Base-by-base conservation (phyloP, 2,797 vertebrate genomes). In the Hippopotamyrus pictus region DNA sequence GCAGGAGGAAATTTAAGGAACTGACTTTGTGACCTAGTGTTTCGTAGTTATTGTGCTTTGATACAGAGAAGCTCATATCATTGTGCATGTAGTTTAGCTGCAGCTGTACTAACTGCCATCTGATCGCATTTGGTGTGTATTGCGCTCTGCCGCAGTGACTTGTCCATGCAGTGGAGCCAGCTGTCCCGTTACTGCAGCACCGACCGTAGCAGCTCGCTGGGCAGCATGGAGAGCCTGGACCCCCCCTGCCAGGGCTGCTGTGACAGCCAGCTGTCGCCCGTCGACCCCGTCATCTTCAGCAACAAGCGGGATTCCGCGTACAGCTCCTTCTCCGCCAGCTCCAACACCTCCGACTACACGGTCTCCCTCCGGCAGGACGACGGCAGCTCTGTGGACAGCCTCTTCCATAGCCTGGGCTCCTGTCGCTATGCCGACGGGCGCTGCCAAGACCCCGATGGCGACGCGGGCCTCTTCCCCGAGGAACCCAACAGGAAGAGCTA, bases 311-410 rank as follows among this genome's bases (percentile, higher is more conserved):
- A 99, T 93, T 99, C 98, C 0, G 98, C 98, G 89, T 99, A 99
- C 93, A 99, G 98, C 93, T 99, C 98, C 69, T 99, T 99, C 93
- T 99, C 98, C 0, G 97, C 98, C 92, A 98, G 98, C 93, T 99
- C 98, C 73, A 97, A 97, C 88, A 92, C 97, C 0, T 99, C 98
- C 0, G 98, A 99, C 94, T 99, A 97, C 3, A 93, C 97, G 0
- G 95, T 97, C 65, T 96, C 96, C 0, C 94, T 97, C 1, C 95
- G 96, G 89, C 94, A 97, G 0, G 97, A 97, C 12, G 98, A 98
- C 53, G 90, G 95, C 1, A 44, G 94, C 92, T 96, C 97, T 1
- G 90, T 95, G 82, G 97, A 99, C 90, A 96, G 96, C 59, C 91
- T 96, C 44, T 92, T 95, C 0, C 96, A 96, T 85, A 94, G 95